These are phyloP conservation scores for Drosophila nigritarsus DNA, from an alignment of 2,888 invertebrate genomes.

Conservation along the genomic window DNA sequence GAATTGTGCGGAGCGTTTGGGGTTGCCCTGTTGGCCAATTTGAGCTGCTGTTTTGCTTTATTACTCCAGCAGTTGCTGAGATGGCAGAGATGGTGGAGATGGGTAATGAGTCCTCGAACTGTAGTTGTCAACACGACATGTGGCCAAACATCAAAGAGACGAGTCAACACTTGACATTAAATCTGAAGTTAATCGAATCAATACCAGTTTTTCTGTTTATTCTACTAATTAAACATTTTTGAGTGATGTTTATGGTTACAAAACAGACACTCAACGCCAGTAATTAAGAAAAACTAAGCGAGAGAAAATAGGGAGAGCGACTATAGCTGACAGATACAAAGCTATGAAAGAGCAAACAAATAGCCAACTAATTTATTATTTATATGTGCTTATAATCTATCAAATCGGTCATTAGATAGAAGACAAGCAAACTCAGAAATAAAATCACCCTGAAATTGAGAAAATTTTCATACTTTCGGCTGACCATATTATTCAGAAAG, in stretches of 20 bases:
- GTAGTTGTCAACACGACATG: constrained; percentile 50
- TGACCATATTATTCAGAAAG: no score
- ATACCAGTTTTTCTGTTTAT: constrained; percentile 58
- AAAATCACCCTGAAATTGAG: background rate
- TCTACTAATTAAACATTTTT: constrained; percentile 58
- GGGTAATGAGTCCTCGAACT: constrained; percentile 14
- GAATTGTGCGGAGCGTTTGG: constrained; percentile 48
- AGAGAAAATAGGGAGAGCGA: background rate
- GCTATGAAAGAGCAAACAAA: background rate
- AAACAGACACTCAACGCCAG: background rate
- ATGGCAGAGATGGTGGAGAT: no score
- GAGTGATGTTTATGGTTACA: constrained; percentile 22
- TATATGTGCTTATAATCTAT: background rate
- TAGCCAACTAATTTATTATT: background rate
- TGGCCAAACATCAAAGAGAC: constrained; percentile 16
- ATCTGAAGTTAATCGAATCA: constrained; percentile 56
- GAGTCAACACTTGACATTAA: constrained; percentile 24
- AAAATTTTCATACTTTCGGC: background rate
- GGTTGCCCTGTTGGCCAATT: constrained; percentile 38
- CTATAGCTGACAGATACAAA: background rate
- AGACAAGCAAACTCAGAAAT: background rate
- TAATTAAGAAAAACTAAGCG: background rate
- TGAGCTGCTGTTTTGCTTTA: constrained; percentile 54
- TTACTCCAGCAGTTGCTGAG: constrained; percentile 32
- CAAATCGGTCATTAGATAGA: background rate